These are phyloP conservation scores for Eudasyphora cyanicolor DNA, from an alignment of 2,888 invertebrate genomes.

Conservation along the genomic window DNA sequence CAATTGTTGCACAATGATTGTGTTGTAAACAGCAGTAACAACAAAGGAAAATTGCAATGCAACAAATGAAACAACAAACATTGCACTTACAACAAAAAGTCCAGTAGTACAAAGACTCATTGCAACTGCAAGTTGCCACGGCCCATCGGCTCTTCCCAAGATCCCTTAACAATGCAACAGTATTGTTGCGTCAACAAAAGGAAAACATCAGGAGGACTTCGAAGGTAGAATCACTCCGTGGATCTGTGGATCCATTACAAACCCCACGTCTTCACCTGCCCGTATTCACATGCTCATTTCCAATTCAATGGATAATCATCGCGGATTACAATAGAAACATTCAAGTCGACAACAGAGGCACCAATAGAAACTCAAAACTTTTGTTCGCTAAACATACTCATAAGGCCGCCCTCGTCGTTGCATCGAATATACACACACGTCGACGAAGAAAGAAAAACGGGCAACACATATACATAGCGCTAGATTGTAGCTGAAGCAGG, in stretches of 20 bases:
- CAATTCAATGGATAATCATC: slow-evolving; percentile 78
- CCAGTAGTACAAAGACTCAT: slow-evolving; percentile 36
- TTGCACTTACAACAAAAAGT: slow-evolving; percentile 30
- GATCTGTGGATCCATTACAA: too few relatives aligned
- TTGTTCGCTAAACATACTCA: too few relatives aligned
- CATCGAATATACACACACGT: neutral
- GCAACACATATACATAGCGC: neutral
- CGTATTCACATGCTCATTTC: slow-evolving; percentile 72
- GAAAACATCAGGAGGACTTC: slow-evolving; percentile 30
- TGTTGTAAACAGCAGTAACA: neutral
- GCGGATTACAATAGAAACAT: slow-evolving; percentile 68
- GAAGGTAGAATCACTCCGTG: too few relatives aligned
- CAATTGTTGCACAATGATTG: slow-evolving; percentile 41
- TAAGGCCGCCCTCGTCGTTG: too few relatives aligned
- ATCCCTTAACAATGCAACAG: slow-evolving; percentile 56
- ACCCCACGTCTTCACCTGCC: slow-evolving; percentile 51
- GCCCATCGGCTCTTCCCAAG: slow-evolving; percentile 59
- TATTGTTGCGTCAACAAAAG: slow-evolving; percentile 28
- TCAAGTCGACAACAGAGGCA: slow-evolving; percentile 33
- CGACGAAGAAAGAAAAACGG: neutral
- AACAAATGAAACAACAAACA: slow-evolving; percentile 56
- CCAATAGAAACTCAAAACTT: neutral
- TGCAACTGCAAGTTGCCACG: slow-evolving; percentile 40
- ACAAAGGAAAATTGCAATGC: slow-evolving; percentile 34
- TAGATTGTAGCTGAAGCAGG: neutral